Conservation (phyloP, 2,888 invertebrate species). For the Trichogramma dendrolimi region DNA sequence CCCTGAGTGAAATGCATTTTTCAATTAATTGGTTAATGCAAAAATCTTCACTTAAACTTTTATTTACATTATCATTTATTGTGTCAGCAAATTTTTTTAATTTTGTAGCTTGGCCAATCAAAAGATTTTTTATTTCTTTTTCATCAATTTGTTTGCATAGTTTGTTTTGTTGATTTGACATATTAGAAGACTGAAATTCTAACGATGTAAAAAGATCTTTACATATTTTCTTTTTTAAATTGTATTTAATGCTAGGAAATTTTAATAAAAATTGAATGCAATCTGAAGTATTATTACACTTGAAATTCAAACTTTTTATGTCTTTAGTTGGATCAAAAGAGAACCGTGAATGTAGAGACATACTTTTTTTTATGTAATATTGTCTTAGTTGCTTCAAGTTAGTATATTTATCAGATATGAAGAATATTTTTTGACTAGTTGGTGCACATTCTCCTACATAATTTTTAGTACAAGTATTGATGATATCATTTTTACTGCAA, state of each 20-base stretch:
- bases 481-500: constrained; percentile 1
- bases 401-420: neutral
- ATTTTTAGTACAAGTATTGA: neutral
- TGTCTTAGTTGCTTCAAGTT: neutral
- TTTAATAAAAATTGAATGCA: neutral
- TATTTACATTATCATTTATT: constrained; percentile 7
- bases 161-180: neutral
- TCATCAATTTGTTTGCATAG: neutral
- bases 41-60: neutral
- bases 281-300: neutral
- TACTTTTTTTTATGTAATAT: neutral
- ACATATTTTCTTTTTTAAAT: constrained; percentile 1
- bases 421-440: neutral
- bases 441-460: neutral
- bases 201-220: constrained; percentile 1
- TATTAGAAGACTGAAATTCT: neutral
- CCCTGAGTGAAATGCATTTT: constrained; percentile 31
- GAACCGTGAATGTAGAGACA: neutral
- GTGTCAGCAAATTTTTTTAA: neutral
- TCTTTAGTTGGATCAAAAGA: neutral
- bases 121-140: constrained; percentile 6
- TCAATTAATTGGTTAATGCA: constrained; percentile 31
- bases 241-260: too few species aligned
- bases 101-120: constrained; percentile 4
- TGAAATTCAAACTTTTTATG: too few species aligned